These are phyloP conservation scores for Helicorthomorpha holstii DNA, from an alignment of 1,140 invertebrate species.

Conservation along the genomic window DNA sequence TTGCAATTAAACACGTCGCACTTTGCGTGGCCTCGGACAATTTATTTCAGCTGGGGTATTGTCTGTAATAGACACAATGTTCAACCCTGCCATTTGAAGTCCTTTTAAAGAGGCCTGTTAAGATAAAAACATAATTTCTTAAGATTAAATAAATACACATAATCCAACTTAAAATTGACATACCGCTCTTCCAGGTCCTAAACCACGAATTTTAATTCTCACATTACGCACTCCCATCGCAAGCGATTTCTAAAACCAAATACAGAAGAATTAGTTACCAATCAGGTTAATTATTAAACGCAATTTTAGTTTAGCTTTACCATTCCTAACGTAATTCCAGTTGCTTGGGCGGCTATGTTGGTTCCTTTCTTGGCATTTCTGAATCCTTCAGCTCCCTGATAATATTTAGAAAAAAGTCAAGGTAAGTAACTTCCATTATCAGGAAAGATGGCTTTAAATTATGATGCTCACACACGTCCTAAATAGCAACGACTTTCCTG, in stretches of 20 bases:
- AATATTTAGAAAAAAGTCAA: not conserved
- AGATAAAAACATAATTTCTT: constrained; percentile 6
- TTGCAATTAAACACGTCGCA: too few relatives aligned
- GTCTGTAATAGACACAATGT: constrained; percentile 81
- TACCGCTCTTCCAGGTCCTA: constrained; percentile 78
- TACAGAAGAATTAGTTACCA: not conserved
- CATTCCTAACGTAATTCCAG: constrained; percentile 53
- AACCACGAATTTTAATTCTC: constrained; percentile 52
- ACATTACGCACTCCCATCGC: constrained; percentile 52
- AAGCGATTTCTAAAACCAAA: constrained; percentile 42
- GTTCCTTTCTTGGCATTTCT: constrained; percentile 89
- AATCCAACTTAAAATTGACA: constrained; percentile 14
- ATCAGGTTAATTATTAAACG: too few relatives aligned
- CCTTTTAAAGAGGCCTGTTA: constrained; percentile 80
- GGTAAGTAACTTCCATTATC: not conserved
- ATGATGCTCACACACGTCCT: constrained; percentile 14
- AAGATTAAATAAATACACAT: constrained; percentile 1
- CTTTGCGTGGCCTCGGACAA: constrained; percentile 51
- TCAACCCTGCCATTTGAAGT: constrained; percentile 67
- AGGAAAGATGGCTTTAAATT: not conserved
- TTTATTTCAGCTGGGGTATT: constrained; percentile 60
- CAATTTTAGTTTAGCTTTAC: constrained; percentile 31
- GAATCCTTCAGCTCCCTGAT: constrained; percentile 73
- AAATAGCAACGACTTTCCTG: constrained; percentile 4
- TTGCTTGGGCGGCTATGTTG: constrained; percentile 86